These are phyloP conservation scores for Hippasteria phrygiana DNA, from an alignment of 53 echinoderm and acorn worm genomes.

Conservation along the genomic window DNA sequence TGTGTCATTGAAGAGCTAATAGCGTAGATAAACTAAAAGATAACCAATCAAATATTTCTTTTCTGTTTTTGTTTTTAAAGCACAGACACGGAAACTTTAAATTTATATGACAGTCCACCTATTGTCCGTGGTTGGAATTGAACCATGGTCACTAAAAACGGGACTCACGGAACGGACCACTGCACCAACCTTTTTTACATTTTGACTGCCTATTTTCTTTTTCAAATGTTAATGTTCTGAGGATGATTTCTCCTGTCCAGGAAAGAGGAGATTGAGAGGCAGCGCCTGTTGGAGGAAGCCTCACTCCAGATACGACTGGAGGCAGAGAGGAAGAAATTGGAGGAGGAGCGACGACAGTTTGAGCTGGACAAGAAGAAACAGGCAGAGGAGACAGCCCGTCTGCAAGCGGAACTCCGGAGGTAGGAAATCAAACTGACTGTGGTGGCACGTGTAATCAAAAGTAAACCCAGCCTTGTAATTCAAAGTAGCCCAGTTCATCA, in stretches of 20 bases:
- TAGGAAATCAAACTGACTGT: neutral
- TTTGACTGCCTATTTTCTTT: neutral
- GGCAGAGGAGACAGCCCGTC: conserved; percentile 56
- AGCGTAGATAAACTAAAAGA: too few relatives aligned
- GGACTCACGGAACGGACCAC: too few relatives aligned
- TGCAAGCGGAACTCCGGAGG: conserved; percentile 63
- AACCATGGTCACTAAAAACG: too few relatives aligned
- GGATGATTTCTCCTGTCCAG: conserved; percentile 33
- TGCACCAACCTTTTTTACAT: too few relatives aligned
- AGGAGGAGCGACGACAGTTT: conserved; percentile 70
- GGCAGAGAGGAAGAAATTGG: conserved; percentile 72
- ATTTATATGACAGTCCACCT: too few relatives aligned
- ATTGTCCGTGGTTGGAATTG: too few relatives aligned
- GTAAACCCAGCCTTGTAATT: neutral
- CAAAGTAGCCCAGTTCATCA: neutral
- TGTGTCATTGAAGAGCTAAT: too few relatives aligned
- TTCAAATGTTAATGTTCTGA: neutral
- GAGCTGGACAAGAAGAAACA: conserved; percentile 73
- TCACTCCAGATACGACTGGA: conserved; percentile 75
- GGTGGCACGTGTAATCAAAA: too few relatives aligned
- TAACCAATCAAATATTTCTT: too few relatives aligned
- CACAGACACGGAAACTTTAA: too few relatives aligned
- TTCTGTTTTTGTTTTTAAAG: too few relatives aligned
- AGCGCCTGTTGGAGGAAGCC: conserved; percentile 79
- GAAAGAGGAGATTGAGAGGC: conserved; percentile 91